A percentile compares a stretch with the other conserved stretches of the same genome.
Conservation (phyloP, 2,113 vertebrate species). For the Gallinago paraguaiae region DNA sequence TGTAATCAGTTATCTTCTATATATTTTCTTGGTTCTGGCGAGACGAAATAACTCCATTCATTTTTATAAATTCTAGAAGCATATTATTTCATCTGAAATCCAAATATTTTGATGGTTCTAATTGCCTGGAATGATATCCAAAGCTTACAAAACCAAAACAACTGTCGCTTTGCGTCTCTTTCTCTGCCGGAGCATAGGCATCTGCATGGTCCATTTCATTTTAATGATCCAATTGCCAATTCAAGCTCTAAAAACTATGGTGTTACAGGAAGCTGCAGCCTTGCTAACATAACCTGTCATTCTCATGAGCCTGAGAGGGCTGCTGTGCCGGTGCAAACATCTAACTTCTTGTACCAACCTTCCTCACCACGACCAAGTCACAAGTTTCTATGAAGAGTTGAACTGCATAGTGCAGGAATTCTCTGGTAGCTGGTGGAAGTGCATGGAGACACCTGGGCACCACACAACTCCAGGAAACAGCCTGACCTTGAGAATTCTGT, state of each 20-base stretch:
- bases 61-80: background rate
- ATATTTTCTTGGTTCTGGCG: background rate
- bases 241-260: background rate
- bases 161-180: background rate
- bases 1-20: background rate
- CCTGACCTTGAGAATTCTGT: background rate
- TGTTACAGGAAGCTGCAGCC: background rate
- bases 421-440: background rate
- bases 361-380: background rate
- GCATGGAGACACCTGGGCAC: background rate
- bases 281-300: background rate
- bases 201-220: background rate
- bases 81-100: background rate
- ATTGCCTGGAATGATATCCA: background rate
- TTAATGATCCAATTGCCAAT: background rate
- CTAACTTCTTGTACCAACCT: background rate
- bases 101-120: background rate
- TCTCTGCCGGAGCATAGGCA: background rate
- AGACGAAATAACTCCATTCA: background rate
- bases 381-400: background rate
- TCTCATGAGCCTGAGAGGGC: background rate
- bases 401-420: background rate
- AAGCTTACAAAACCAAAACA: background rate
- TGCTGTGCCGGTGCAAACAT: accelerated
- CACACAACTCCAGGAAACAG: background rate